These are phyloP conservation scores for Hyppa rectilinea DNA, from an alignment of 2,888 invertebrate genomes.

Conservation along the genomic window DNA sequence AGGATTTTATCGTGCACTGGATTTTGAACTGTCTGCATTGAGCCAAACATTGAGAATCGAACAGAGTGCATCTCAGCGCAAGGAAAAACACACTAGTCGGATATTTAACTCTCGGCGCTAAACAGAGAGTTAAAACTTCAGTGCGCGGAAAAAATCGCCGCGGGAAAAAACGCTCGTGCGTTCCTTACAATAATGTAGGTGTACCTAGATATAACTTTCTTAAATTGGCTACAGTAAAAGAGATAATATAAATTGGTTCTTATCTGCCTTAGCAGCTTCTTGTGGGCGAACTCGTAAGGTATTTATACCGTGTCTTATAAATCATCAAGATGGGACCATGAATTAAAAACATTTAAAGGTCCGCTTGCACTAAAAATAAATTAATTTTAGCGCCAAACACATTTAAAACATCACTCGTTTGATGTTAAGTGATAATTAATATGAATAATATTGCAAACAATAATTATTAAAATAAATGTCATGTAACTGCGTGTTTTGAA, in stretches of 20 bases:
- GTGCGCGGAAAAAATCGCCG: too few relatives aligned
- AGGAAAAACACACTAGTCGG: too few relatives aligned
- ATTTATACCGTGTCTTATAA: constrained; percentile 1
- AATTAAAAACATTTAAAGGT: background rate
- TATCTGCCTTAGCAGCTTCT: constrained; percentile 15
- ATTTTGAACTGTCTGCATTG: too few relatives aligned
- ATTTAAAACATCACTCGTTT: background rate
- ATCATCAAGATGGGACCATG: background rate
- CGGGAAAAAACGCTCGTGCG: too few relatives aligned
- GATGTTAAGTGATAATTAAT: too few relatives aligned
- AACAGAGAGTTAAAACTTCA: too few relatives aligned
- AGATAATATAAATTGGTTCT: constrained; percentile 22
- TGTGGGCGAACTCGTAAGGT: background rate
- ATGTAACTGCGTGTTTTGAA: background rate
- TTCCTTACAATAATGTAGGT: too few relatives aligned
- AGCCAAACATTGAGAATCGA: too few relatives aligned
- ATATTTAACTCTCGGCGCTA: too few relatives aligned
- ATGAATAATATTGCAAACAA: too few relatives aligned
- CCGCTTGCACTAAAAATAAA: background rate
- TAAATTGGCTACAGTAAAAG: constrained; percentile 16
- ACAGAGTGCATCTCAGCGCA: too few relatives aligned
- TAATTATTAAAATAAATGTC: background rate
- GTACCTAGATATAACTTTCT: background rate
- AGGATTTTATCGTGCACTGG: too few relatives aligned
- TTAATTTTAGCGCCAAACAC: background rate